Evolutionary conservation across 2,888 invertebrate genomes (phyloP).

Genomic region (Coenonympha arcania): DNA sequence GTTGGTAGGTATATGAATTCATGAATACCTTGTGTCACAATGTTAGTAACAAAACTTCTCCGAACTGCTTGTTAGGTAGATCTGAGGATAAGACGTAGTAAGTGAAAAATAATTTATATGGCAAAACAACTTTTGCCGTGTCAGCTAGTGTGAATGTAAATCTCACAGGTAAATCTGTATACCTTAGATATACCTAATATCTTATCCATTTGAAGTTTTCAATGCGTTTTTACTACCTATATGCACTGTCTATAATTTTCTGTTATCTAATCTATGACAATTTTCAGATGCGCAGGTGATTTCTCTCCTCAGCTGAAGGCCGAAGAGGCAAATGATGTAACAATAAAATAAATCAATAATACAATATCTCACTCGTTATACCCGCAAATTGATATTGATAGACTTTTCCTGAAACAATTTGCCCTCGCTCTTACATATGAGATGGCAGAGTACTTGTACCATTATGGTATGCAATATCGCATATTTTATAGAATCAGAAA

Average conservation of each 20-base stretch:
- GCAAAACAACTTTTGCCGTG: too few species aligned
- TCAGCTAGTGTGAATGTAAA: too few species aligned
- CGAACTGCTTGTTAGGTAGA: too few species aligned
- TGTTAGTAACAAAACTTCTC: too few species aligned
- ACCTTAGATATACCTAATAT: too few species aligned
- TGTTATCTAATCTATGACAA: slow-evolving; percentile 10
- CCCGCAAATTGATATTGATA: slow-evolving; percentile 26
- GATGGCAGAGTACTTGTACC: slow-evolving; percentile 8
- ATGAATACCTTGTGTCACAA: too few species aligned
- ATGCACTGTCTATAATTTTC: not conserved
- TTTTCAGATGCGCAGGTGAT: slow-evolving; percentile 5
- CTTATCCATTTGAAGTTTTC: too few species aligned
- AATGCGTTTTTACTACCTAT: not conserved
- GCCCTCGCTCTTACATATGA: slow-evolving; percentile 13
- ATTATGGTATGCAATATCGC: not conserved
- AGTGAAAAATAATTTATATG: too few species aligned
- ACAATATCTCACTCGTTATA: slow-evolving; percentile 23
- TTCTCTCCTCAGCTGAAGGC: slow-evolving; percentile 11
- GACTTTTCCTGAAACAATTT: slow-evolving; percentile 19
- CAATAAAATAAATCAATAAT: slow-evolving; percentile 27
- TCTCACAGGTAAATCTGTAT: too few species aligned
- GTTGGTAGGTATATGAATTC: too few species aligned
- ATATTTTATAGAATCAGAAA: too few species aligned
- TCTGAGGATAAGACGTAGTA: too few species aligned
- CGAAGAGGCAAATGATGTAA: slow-evolving; percentile 18